Evolutionary conservation across 2,888 invertebrate species (phyloP).

Genomic region (Orthosia cruda): DNA sequence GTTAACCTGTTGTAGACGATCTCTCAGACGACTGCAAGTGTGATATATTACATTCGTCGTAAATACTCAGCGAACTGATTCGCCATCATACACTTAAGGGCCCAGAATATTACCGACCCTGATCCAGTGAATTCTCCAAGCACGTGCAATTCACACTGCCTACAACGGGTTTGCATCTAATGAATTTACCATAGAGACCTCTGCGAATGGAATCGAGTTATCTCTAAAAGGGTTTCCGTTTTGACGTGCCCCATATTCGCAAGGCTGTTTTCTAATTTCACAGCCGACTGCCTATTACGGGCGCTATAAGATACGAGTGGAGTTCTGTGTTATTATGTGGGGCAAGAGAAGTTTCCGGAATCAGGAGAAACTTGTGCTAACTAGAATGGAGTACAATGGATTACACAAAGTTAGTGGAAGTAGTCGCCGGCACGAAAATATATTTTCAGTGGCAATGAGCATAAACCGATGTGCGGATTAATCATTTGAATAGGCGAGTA

Average conservation of each 20-base stretch:
- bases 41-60: conserved; percentile 79
- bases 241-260: conserved; percentile 70
- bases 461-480: conserved; percentile 67
- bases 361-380: conserved; percentile 58
- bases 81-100: conserved; percentile 72
- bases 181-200: conserved; percentile 63
- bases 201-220: conserved; percentile 70
- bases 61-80: conserved; percentile 71
- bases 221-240: conserved; percentile 72
- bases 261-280: conserved; percentile 81
- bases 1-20: conserved; percentile 83
- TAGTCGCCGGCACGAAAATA: conserved; percentile 35
- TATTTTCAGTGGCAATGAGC: conserved; percentile 53
- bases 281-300: conserved; percentile 74
- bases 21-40: conserved; percentile 84
- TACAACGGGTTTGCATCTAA: conserved; percentile 60
- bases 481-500: conserved; percentile 72
- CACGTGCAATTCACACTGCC: conserved; percentile 54
- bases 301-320: conserved; percentile 68
- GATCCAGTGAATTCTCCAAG: conserved; percentile 29
- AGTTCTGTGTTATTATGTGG: conserved; percentile 64
- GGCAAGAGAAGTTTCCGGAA: conserved; percentile 61
- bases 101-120: conserved; percentile 17
- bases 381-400: conserved; percentile 54
- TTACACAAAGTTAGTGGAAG: conserved; percentile 45